These are phyloP conservation scores for Cheilosia vulpina DNA, from an alignment of 2,888 invertebrate species.

Conservation along the genomic window DNA sequence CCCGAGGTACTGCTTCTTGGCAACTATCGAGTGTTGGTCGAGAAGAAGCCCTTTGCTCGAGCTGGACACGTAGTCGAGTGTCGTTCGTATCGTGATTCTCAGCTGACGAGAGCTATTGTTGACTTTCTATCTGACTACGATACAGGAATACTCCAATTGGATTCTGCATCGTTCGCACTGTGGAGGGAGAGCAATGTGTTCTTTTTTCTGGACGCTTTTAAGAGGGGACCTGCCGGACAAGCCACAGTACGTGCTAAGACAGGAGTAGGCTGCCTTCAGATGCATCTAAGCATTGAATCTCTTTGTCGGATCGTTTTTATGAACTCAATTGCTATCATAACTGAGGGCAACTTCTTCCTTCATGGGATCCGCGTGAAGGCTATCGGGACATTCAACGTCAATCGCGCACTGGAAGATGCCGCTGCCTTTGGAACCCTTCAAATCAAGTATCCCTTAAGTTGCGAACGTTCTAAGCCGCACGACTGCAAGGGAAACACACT, in stretches of 20 bases:
- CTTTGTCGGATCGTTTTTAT: slow-evolving; percentile 85
- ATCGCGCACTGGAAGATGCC: slow-evolving; percentile 33
- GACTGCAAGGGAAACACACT: neutral
- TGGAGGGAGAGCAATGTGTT: slow-evolving; percentile 87
- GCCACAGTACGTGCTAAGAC: slow-evolving; percentile 77
- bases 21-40: slow-evolving; percentile 80
- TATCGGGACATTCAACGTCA: slow-evolving; percentile 61
- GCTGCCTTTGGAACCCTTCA: slow-evolving; percentile 38
- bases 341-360: slow-evolving; percentile 83
- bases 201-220: slow-evolving; percentile 88
- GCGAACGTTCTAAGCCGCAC: neutral
- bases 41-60: slow-evolving; percentile 78
- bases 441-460: slow-evolving; percentile 60
- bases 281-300: slow-evolving; percentile 86
- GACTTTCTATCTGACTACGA: slow-evolving; percentile 79
- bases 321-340: slow-evolving; percentile 82
- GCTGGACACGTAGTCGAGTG: slow-evolving; percentile 80
- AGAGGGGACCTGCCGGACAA: slow-evolving; percentile 85
- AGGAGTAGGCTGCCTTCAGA: slow-evolving; percentile 86
- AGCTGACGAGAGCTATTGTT: slow-evolving; percentile 78
- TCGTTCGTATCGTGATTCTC: slow-evolving; percentile 78
- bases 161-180: slow-evolving; percentile 85
- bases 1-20: slow-evolving; percentile 83
- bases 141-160: slow-evolving; percentile 85
- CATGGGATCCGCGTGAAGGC: slow-evolving; percentile 85